A percentile compares a stretch with the other conserved stretches of the same genome.
phyloP scores from a whole-genome alignment of 2,113 vertebrate species.

The Pachypanchax playfairii region DNA sequence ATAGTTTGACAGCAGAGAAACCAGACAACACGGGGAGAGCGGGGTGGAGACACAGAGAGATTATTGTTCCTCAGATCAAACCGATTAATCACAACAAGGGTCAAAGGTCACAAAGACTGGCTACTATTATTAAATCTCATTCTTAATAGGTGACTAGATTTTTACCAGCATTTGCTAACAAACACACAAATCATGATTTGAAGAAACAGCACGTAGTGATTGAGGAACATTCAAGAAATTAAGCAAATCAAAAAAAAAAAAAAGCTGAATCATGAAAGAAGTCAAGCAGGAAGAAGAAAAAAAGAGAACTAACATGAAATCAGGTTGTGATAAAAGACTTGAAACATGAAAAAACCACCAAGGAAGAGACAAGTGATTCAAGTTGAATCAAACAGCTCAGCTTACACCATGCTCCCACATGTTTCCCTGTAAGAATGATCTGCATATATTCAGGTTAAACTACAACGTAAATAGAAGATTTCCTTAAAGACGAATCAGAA shows the following conservation, averaged over 20 bases:
- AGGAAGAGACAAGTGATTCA: conserved; percentile 5
- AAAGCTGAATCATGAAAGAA: conserved; percentile 2
- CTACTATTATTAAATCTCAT: background rate
- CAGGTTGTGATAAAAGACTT: background rate
- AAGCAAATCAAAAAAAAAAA: conserved; percentile 24
- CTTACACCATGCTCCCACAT: no score
- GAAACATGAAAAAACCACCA: no score
- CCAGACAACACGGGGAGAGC: conserved; percentile 73
- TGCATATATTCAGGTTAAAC: background rate
- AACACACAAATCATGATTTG: background rate
- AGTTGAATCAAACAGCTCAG: conserved; percentile 1
- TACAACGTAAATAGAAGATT: background rate
- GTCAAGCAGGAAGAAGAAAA: background rate
- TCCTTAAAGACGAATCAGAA: background rate
- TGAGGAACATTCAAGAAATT: conserved; percentile 15
- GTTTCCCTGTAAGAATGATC: background rate
- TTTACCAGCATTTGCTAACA: background rate
- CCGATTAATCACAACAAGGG: conserved; percentile 48
- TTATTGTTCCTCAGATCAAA: conserved; percentile 75
- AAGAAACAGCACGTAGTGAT: background rate
- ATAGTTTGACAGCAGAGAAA: conserved; percentile 83
- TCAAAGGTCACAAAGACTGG: conserved; percentile 32
- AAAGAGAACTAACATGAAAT: background rate
- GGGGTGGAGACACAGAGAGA: conserved; percentile 74
- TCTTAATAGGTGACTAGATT: background rate